These are phyloP conservation scores for Hyperoplus immaculatus DNA, from an alignment of 2,797 vertebrate species.

Conservation along the genomic window DNA sequence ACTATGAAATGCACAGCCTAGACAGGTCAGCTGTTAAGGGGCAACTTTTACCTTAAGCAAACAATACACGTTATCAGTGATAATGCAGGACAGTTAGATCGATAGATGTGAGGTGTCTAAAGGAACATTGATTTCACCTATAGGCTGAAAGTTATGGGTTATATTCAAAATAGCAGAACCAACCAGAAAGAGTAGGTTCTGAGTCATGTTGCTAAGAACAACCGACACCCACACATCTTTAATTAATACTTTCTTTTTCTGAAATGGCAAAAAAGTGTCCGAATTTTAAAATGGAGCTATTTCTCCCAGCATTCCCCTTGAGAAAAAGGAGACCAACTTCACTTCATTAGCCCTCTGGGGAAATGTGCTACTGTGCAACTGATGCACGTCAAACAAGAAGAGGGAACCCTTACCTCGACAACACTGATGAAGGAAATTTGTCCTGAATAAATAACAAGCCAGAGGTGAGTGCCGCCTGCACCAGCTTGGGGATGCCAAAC, in stretches of 20 bases:
- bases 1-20: not conserved
- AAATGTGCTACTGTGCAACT: conserved; percentile 53
- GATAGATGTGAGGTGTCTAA: conserved; percentile 18
- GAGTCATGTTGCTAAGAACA: conserved; percentile 16
- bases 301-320: conserved; percentile 28
- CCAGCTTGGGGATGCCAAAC: conserved; percentile 20
- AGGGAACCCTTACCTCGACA: conserved; percentile 27
- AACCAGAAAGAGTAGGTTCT: conserved; percentile 9
- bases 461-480: conserved; percentile 6
- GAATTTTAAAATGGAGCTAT: conserved; percentile 23
- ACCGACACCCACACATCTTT: conserved; percentile 3
- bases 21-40: conserved; percentile 18
- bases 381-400: conserved; percentile 22
- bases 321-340: conserved; percentile 33
- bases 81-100: conserved; percentile 13
- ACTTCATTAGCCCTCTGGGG: conserved; percentile 21
- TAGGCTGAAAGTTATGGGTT: conserved; percentile 6
- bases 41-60: conserved; percentile 17
- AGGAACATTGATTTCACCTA: conserved; percentile 1
- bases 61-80: not conserved
- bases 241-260: conserved; percentile 22
- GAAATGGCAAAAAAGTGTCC: conserved; percentile 26
- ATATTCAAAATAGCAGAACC: conserved; percentile 19
- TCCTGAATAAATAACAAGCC: conserved; percentile 62
- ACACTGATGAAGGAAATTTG: conserved; percentile 3